Base-by-base conservation (phyloP, 35 echinoderm and acorn worm genomes). In the Apostichopus californicus region DNA sequence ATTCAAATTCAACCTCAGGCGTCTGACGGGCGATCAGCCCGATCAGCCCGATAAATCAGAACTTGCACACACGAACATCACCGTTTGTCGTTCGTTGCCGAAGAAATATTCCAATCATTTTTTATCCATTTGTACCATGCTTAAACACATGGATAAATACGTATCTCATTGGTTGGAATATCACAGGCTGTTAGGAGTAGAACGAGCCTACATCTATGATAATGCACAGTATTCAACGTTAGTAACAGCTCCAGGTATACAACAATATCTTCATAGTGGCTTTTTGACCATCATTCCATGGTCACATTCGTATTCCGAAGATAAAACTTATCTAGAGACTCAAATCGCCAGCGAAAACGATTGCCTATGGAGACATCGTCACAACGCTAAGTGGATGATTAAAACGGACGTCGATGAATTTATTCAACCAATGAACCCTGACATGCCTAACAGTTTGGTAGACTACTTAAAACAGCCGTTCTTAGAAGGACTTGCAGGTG, bases 341-440 rank as follows among this genome's bases (percentile, higher is more conserved):
- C 95, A 96, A 55, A 96, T 96, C 78, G 95, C 95, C 12, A 90
- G 90, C 57, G 95, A 96, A 55, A 96, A 96, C 59, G 95, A 96
- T 56, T 96, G 95, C 75, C 28, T 96, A 13, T 96, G 95, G 93
- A 18, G 93, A 17, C 90, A 92, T 86, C 90, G 93, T 3, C 90
- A 94, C 55, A 68, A 80, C 46, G 77, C 93, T 13, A 82, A 73
- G 8, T 94, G 95, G 95, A 96, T 96, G 83, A 92, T 96, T 5
- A 96, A 96, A 92, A 92, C 93, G 53, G 95, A 96, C 93, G 93
- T 96, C 5, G 95, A 96, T 61, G 95, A 96, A 90, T 96, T 96
- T 70, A 46, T 96, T 22, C 93, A 94, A 92, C 95, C 95, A 0
- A 92, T 96, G 93, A 92, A 92, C 58, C 57, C 78, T 24, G 77